phyloP scores from a whole-genome alignment of 2,888 invertebrate species.

The Chrysolina oricalcia region DNA sequence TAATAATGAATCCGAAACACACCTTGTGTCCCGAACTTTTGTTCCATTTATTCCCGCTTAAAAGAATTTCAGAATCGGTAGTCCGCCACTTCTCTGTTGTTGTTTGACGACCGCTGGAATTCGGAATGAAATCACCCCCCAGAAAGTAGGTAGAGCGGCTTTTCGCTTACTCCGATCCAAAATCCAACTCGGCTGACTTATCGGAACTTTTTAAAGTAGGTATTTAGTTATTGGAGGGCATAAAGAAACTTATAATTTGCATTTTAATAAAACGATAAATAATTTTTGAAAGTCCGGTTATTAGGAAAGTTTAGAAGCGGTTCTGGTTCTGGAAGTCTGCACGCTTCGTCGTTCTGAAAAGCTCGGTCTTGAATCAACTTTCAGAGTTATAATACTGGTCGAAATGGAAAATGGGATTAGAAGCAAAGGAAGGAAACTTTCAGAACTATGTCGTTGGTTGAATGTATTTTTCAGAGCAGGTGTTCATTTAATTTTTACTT shows the following conservation, averaged over 20 bases:
- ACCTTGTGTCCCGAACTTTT: too few relatives aligned
- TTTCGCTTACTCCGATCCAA: conserved; percentile 24
- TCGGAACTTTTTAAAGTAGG: conserved; percentile 37
- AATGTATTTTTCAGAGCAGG: too few relatives aligned
- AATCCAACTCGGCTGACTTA: conserved; percentile 31
- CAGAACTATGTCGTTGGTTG: background rate
- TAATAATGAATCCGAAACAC: too few relatives aligned
- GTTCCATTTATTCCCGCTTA: too few relatives aligned
- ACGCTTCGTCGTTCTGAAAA: conserved; percentile 12
- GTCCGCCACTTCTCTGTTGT: background rate
- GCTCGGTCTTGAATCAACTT: conserved; percentile 14
- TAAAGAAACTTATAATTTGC: conserved; percentile 42
- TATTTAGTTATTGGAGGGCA: conserved; percentile 38
- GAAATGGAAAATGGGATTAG: conserved; percentile 14
- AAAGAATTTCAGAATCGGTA: background rate
- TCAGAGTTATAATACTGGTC: background rate
- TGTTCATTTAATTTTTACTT: too few relatives aligned
- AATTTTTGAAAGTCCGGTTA: conserved; percentile 39
- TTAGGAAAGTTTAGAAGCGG: conserved; percentile 39
- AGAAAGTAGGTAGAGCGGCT: conserved; percentile 33
- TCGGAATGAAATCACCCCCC: conserved; percentile 6
- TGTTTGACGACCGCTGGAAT: conserved; percentile 38
- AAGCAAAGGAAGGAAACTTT: background rate
- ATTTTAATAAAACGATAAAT: conserved; percentile 48
- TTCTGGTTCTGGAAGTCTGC: conserved; percentile 9